Evolutionary conservation across 2,113 vertebrate genomes (phyloP).

Genomic region (Sterrhoptilus dennistouni): DNA sequence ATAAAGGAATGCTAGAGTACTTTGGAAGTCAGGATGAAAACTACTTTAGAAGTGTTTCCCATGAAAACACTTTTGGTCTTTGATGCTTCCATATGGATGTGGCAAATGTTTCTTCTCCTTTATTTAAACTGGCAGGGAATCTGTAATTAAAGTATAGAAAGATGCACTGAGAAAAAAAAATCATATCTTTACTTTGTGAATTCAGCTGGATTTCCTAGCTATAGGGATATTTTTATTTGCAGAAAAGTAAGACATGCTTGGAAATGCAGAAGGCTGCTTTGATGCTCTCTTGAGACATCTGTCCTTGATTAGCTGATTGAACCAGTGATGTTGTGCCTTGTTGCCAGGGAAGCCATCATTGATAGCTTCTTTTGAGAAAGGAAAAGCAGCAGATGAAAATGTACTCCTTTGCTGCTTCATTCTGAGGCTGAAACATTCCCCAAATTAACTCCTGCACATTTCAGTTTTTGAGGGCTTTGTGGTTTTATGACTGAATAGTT

Average conservation of each 20-base stretch:
- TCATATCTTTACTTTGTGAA: background rate
- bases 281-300: background rate
- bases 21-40: background rate
- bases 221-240: background rate
- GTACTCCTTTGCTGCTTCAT: background rate
- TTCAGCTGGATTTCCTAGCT: background rate
- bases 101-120: background rate
- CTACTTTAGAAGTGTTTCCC: background rate
- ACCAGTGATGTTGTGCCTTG: background rate
- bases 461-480: background rate
- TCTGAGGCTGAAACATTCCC: background rate
- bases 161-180: background rate
- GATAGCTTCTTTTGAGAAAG: background rate
- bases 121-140: background rate
- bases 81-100: background rate
- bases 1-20: background rate
- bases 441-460: background rate
- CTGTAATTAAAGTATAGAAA: background rate
- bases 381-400: background rate
- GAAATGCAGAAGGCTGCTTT: background rate
- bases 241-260: background rate
- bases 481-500: background rate
- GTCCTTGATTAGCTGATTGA: conserved; percentile 33
- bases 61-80: background rate
- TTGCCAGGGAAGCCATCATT: background rate